Percentiles rank a stretch among this genome's conserved stretches.
Evolutionary conservation across 2,113 vertebrate genomes (phyloP).

Genomic region (Myrmecophaga tridactyla): DNA sequence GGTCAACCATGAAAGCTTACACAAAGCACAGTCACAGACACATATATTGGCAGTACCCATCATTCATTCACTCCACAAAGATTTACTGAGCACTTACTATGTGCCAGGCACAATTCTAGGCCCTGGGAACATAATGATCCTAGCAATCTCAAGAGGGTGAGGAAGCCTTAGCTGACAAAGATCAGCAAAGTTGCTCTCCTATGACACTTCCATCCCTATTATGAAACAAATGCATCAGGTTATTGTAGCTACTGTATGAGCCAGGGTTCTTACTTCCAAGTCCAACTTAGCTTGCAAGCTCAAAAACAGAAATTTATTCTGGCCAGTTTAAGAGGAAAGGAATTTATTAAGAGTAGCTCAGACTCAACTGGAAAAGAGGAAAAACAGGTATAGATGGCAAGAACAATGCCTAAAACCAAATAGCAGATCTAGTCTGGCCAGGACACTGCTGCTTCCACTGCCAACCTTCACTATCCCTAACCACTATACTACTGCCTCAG

Average conservation of each 20-base stretch:
- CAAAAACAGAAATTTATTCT: conserved; percentile 22
- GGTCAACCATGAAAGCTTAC: background rate
- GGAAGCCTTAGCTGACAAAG: background rate
- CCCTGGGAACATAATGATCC: background rate
- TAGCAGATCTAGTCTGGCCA: conserved; percentile 39
- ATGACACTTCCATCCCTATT: conserved; percentile 30
- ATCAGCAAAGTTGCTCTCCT: conserved; percentile 10
- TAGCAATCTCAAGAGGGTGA: conserved; percentile 3
- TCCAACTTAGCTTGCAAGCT: conserved; percentile 21
- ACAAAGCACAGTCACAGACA: conserved; percentile 32
- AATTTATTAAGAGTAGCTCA: conserved; percentile 17
- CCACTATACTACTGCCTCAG: background rate
- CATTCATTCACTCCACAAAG: conserved; percentile 24
- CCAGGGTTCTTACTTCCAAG: background rate
- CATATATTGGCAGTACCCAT: background rate
- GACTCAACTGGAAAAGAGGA: conserved; percentile 28
- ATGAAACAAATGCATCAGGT: conserved; percentile 4
- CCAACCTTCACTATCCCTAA: background rate
- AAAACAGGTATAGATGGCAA: conserved; percentile 46
- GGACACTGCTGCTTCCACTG: background rate
- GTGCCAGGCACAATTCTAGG: background rate
- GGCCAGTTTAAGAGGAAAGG: background rate
- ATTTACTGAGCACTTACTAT: conserved; percentile 17
- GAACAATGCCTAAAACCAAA: conserved; percentile 36
- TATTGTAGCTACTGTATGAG: background rate